phyloP scores from a whole-genome alignment of 2,113 vertebrate genomes.

The Mus spicilegus region DNA sequence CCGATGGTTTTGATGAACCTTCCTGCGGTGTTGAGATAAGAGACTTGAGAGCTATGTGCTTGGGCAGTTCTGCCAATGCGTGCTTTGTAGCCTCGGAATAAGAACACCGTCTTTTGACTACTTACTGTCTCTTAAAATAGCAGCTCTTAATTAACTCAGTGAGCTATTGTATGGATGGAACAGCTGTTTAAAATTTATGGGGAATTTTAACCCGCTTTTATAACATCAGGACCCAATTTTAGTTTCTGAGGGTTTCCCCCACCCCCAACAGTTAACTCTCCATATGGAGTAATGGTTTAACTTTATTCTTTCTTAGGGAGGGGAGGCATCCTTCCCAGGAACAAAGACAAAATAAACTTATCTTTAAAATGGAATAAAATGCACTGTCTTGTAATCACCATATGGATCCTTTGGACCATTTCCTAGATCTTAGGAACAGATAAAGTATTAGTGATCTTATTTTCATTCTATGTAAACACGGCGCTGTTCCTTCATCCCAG shows the following conservation, averaged over 20 bases:
- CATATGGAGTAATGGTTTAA: constrained; percentile 16
- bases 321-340: background rate
- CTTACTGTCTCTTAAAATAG: constrained; percentile 72
- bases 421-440: constrained; percentile 8
- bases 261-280: background rate
- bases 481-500: background rate
- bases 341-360: constrained; percentile 41
- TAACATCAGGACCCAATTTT: constrained; percentile 55
- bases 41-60: constrained; percentile 25
- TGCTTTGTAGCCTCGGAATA: constrained; percentile 29
- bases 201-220: constrained; percentile 44
- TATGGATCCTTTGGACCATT: background rate
- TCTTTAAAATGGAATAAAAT: constrained; percentile 45
- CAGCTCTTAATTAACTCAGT: constrained; percentile 62
- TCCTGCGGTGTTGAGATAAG: constrained; percentile 29
- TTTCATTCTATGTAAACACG: background rate
- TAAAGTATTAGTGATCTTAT: background rate
- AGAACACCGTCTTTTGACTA: constrained; percentile 59
- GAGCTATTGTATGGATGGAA: constrained; percentile 20
- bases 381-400: constrained; percentile 46
- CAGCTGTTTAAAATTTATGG: constrained; percentile 59
- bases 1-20: constrained; percentile 45
- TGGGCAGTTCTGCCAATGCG: background rate
- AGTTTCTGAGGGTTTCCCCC: background rate
- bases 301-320: constrained; percentile 27